Base-by-base conservation (phyloP, 2,113 vertebrate species). In the Osmerus eperlanus region DNA sequence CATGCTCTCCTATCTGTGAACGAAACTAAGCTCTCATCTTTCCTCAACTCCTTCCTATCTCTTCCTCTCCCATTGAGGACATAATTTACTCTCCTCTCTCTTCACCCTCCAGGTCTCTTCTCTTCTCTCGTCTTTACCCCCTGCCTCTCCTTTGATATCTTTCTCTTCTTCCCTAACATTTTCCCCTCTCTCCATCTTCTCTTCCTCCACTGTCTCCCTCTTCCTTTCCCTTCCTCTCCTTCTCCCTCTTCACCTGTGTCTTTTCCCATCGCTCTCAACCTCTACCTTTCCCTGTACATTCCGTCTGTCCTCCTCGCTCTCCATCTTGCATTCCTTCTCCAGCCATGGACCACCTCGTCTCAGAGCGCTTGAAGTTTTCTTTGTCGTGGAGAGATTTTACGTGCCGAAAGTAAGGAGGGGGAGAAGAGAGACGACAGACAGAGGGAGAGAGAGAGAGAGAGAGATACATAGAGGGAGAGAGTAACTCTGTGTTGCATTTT, bases 1-100 rank as follows among this genome's bases (percentile, higher is more conserved):
- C 70, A 71, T 64, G 72, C 72, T 75, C 56, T 67, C 54, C 74
- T 75, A 65, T 68, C 83, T 68, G 69, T 75, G 29, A 77, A 69
- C 36, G 16, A 29, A 41, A 67, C 72, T 15, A 65, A 56, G 23
- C 55, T 55, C 1, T 28, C 16, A 47, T 71, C 68, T 67, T 7
- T 19, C 13, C 66, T 72, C 25, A 25, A 3, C 54, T 3, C 25
- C 41, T 0, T 1, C 25, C 0, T 25, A 1, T 65, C 0, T 72
- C 69, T 62, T 64, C 77, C 28, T 36, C 73, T 68, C 55, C 0
- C 74, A 81, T 75, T 66, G 80, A 75, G 51, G 41, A 7, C 64
- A 41, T 41, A 8, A 41, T 41, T 41, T 41, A 41, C 8, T 6
- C 36, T 9, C 36, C 36, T 41, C 36, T 41, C 36, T 41, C 6